Percentiles rank a stretch among this genome's conserved stretches.
Evolutionary conservation across 2,888 invertebrate genomes (phyloP).

Genomic region (Apeira syringaria): DNA sequence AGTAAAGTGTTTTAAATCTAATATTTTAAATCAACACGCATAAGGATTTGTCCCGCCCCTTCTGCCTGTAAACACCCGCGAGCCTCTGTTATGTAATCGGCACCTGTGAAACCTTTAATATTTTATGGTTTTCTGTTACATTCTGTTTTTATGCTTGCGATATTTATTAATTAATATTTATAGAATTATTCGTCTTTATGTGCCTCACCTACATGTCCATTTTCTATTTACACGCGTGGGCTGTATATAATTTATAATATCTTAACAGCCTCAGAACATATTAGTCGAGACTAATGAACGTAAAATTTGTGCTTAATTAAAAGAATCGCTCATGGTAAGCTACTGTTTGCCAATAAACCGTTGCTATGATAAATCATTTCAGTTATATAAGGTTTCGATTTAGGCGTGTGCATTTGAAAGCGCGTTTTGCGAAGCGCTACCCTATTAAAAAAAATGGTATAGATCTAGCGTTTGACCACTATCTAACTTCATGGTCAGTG

Average conservation of each 20-base stretch:
- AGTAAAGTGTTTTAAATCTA: too few species aligned
- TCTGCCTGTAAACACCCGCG: too few species aligned
- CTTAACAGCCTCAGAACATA: conserved; percentile 19
- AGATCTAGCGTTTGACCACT: too few species aligned
- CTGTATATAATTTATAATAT: conserved; percentile 30
- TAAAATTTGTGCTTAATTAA: conserved; percentile 24
- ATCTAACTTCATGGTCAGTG: too few species aligned
- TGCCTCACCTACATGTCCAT: conserved; percentile 21
- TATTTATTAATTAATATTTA: conserved; percentile 11
- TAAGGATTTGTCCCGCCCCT: too few species aligned
- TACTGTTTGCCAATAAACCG: conserved; percentile 25
- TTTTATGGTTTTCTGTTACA: too few species aligned
- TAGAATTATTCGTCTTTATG: conserved; percentile 14
- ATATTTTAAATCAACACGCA: too few species aligned
- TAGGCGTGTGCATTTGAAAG: not conserved
- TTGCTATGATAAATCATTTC: conserved; percentile 6
- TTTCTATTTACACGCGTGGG: conserved; percentile 31
- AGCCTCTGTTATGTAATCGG: too few species aligned
- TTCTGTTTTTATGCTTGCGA: conserved; percentile 3
- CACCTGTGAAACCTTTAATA: too few species aligned
- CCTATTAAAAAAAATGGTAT: too few species aligned
- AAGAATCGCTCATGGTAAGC: conserved; percentile 18
- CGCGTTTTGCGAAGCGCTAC: not conserved
- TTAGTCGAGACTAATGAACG: conserved; percentile 16
- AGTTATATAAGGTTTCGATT: conserved; percentile 1